These are phyloP conservation scores for Fopius arisanus DNA, from an alignment of 1,140 invertebrate species.

Conservation along the genomic window DNA sequence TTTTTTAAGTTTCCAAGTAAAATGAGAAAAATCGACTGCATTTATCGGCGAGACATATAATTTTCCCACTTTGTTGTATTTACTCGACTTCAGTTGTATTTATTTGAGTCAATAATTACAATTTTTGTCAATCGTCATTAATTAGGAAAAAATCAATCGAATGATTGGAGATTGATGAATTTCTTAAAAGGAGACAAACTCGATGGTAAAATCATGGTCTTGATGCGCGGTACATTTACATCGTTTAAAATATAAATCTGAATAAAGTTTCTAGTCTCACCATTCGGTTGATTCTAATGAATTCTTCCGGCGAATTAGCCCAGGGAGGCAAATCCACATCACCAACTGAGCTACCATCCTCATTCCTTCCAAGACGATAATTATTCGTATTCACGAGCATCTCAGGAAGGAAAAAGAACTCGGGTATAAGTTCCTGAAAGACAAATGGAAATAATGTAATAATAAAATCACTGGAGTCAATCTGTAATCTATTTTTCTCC, in stretches of 20 bases:
- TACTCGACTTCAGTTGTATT: too few species aligned
- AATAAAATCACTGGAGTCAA: background rate
- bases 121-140: too few species aligned
- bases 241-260: background rate
- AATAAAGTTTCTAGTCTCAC: constrained; percentile 57
- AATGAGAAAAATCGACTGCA: too few species aligned
- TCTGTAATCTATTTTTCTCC: constrained; percentile 10
- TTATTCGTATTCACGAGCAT: constrained; percentile 94
- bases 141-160: too few species aligned
- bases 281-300: constrained; percentile 97
- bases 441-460: constrained; percentile 18
- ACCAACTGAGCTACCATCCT: constrained; percentile 82
- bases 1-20: too few species aligned
- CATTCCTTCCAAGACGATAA: constrained; percentile 88
- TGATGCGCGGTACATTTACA: too few species aligned
- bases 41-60: too few species aligned
- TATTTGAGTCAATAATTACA: too few species aligned
- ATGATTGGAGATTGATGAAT: too few species aligned
- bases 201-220: too few species aligned
- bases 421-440: constrained; percentile 92
- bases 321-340: constrained; percentile 95
- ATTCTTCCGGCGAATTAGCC: constrained; percentile 96
- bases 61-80: too few species aligned
- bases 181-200: too few species aligned
- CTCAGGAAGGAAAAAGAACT: constrained; percentile 99